Base-by-base conservation (phyloP, 2,888 invertebrate species). In the Xanthorhoe spadicearia region DNA sequence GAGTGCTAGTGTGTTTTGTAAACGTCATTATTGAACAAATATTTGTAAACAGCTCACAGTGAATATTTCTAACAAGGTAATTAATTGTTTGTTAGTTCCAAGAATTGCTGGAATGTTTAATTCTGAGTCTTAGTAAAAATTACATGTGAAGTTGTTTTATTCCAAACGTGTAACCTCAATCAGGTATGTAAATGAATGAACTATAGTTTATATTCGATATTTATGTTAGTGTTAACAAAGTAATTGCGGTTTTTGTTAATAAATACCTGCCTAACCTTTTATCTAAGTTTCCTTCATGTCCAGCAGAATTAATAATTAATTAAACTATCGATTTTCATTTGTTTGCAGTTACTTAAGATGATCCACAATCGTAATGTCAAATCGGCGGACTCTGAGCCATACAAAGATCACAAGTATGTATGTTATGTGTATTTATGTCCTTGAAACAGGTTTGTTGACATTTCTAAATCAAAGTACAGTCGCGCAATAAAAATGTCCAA, bases 331-430 rank as follows among this genome's bases (percentile, higher is more conserved):
- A n/a, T 43, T 13, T 13, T 43, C n/a, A 13, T 15, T 48, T 48
- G 48, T 17, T 48, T 48, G 15, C 48, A 48, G 48, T 48, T 48
- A 48, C 8, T 43, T 38, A 43, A n/a, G 7, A 48, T 48, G 48
- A 13, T 17, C 17, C 17, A 48, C 15, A 48, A 5, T 48, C 7
- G 17, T 13, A 43, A n/a, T 48, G 48, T 48, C 38, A 43, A 43
- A 43, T 43, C 38, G 48, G 48, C 17, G 15, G 48, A 7, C 17
- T 17, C 48, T 15, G 17, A 48, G 5, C 1, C 17, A 6, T 48
- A 17, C n/a, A 15, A 46, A 15, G 48, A 17, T 48, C 15, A 48
- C 48, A 48, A 48, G 48, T 48, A 48, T 3, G 48, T 48, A 48
- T 48, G 2, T 46, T 46, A 5, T n/a, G n/a, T n/a, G n/a, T n/a